Conservation (phyloP, 2,888 invertebrate genomes). For the Eulithis testata region DNA sequence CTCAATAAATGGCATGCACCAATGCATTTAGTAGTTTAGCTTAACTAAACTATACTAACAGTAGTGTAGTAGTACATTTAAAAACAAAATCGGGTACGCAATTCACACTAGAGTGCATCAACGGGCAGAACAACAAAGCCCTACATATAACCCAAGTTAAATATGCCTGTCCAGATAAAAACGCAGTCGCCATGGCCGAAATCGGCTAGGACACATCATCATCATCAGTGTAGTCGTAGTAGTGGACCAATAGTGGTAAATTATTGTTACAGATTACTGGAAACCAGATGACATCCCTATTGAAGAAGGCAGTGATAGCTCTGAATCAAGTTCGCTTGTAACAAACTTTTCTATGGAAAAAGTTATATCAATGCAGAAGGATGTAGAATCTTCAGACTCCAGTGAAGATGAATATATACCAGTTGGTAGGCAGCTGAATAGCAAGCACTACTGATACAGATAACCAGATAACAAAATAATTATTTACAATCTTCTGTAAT, state of each 20-base stretch:
- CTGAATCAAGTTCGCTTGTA: slow-evolving; percentile 74
- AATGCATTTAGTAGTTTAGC: too few relatives aligned
- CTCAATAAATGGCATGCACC: too few relatives aligned
- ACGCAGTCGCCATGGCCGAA: too few relatives aligned
- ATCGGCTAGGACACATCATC: too few relatives aligned
- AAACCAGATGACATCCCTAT: slow-evolving; percentile 74
- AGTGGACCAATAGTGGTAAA: neutral
- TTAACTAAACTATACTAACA: too few relatives aligned
- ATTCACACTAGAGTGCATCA: too few relatives aligned
- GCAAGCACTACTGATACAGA: neutral
- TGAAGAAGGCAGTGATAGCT: slow-evolving; percentile 77
- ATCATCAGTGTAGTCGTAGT: too few relatives aligned
- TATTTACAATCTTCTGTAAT: neutral
- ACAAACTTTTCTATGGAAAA: slow-evolving; percentile 76
- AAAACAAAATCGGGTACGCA: too few relatives aligned
- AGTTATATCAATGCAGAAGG: slow-evolving; percentile 67
- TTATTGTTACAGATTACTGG: slow-evolving; percentile 68
- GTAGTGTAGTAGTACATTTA: neutral
- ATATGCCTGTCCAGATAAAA: too few relatives aligned
- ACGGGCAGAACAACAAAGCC: too few relatives aligned
- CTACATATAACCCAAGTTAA: too few relatives aligned
- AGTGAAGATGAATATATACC: slow-evolving; percentile 82
- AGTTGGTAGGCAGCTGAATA: slow-evolving; percentile 53
- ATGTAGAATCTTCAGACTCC: slow-evolving; percentile 73
- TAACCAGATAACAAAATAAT: neutral